Evolutionary conservation across 1,140 invertebrate species (phyloP).

Genomic region (Carposina sasakii): DNA sequence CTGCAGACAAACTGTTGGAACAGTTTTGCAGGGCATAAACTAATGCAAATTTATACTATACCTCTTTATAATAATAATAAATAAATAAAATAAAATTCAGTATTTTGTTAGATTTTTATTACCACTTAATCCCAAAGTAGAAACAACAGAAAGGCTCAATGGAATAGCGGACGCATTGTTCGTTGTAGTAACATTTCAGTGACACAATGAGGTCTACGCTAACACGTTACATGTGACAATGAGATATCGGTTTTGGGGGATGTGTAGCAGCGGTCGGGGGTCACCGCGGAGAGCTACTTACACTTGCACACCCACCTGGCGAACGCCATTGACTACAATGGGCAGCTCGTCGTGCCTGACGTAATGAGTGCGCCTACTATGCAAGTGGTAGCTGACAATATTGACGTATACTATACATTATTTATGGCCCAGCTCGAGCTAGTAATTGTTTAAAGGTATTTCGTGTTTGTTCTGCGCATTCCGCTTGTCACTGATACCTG

Average conservation of each 20-base stretch:
- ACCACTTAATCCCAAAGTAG: too few relatives aligned
- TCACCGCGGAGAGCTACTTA: constrained; percentile 40
- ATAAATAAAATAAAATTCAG: too few relatives aligned
- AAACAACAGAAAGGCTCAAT: too few relatives aligned
- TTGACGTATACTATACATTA: constrained; percentile 53
- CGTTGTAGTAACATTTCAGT: constrained; percentile 14
- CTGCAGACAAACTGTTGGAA: too few relatives aligned
- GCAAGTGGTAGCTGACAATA: constrained; percentile 53
- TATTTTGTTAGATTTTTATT: too few relatives aligned
- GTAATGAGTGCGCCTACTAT: constrained; percentile 51
- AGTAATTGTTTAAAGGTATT: constrained; percentile 40
- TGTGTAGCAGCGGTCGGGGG: not conserved
- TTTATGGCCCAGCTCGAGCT: constrained; percentile 28
- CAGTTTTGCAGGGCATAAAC: too few relatives aligned
- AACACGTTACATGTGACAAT: constrained; percentile 6
- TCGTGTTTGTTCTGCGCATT: constrained; percentile 28
- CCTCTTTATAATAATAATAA: too few relatives aligned
- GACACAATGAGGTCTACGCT: constrained; percentile 1
- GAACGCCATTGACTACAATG: constrained; percentile 64
- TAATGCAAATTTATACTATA: too few relatives aligned
- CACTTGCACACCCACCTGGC: constrained; percentile 63
- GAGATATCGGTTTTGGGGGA: not conserved
- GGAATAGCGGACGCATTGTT: too few relatives aligned
- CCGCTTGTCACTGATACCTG: constrained; percentile 20
- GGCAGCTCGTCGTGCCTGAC: constrained; percentile 35